Conservation (phyloP, 2,113 vertebrate genomes). For the Sapayoa aenigma region DNA sequence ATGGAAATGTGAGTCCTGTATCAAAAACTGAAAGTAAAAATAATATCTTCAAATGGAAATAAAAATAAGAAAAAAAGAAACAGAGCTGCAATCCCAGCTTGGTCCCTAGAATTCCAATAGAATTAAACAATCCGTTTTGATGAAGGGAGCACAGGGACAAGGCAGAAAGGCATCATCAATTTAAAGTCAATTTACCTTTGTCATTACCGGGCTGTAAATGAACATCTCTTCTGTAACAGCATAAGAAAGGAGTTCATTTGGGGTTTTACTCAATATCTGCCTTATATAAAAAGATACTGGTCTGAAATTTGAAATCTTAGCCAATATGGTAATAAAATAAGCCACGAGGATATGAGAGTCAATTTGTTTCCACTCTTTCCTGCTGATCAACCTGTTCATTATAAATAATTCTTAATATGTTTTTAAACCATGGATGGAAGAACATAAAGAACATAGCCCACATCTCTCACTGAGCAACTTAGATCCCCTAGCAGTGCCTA, state of each 20-base stretch:
- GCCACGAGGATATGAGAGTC: neutral
- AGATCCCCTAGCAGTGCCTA: neutral
- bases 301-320: neutral
- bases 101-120: neutral
- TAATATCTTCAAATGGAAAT: neutral
- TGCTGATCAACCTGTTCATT: neutral
- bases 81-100: neutral
- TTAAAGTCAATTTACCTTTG: slow-evolving; percentile 17
- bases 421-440: neutral
- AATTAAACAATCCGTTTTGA: neutral
- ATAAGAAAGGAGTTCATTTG: neutral
- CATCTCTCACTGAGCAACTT: neutral
- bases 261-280: neutral
- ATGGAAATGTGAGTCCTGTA: neutral
- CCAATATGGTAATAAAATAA: neutral
- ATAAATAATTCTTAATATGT: neutral
- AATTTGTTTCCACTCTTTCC: neutral
- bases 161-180: neutral
- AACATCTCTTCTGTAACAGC: neutral
- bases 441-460: neutral
- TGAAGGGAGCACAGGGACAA: neutral
- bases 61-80: no score
- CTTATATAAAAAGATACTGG: neutral
- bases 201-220: neutral
- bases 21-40: neutral